Conservation (phyloP, 2,797 vertebrate species). For the Oreonectes daqikongensis region DNA sequence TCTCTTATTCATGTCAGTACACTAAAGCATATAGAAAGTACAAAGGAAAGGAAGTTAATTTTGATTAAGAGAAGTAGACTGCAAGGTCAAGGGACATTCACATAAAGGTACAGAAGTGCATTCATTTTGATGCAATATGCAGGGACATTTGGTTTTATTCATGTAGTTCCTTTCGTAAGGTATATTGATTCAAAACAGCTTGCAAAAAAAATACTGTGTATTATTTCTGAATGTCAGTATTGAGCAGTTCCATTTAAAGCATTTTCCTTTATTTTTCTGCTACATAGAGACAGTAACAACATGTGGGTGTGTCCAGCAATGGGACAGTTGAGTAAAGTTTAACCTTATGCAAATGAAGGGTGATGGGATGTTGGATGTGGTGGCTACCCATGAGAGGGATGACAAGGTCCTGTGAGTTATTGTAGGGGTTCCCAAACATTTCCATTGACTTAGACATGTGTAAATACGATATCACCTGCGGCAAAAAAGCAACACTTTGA, state of each 20-base stretch:
- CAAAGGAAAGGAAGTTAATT: background rate
- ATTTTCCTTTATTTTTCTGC: too few species aligned
- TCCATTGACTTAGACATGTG: too few species aligned
- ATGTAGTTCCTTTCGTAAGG: background rate
- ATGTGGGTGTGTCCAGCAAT: background rate
- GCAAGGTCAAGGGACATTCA: background rate
- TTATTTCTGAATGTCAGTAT: background rate
- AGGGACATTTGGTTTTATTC: background rate
- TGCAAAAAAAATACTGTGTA: background rate
- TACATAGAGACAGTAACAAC: too few species aligned
- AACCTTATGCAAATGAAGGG: background rate
- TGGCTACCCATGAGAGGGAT: background rate
- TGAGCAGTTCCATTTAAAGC: background rate
- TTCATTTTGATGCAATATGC: background rate
- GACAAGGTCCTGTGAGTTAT: too few species aligned
- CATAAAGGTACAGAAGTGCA: background rate
- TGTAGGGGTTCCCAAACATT: too few species aligned
- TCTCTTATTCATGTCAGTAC: background rate
- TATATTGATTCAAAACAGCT: background rate
- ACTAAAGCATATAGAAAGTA: background rate
- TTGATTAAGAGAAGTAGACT: background rate
- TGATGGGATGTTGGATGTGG: background rate
- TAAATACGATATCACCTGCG: too few species aligned
- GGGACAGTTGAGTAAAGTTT: background rate
- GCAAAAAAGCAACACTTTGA: too few species aligned